A percentile compares a stretch with the other conserved stretches of the same genome.
phyloP scores from a whole-genome alignment of 2,797 vertebrate species.

The Prunella strophiata region DNA sequence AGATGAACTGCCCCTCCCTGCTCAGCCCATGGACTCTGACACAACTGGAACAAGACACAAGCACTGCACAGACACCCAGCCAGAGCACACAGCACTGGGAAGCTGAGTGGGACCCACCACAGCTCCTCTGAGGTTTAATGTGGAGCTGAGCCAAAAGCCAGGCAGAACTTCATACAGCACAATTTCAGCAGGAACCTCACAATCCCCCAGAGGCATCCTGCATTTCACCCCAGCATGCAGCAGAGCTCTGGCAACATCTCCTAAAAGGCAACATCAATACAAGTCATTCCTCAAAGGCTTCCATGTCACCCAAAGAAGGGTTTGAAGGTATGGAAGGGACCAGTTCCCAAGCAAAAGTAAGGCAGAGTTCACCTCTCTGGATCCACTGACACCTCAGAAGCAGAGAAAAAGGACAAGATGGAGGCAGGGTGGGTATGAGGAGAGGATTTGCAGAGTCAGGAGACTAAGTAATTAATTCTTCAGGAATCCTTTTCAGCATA shows the following conservation, averaged over 20 bases:
- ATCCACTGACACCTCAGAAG: background rate
- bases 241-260: background rate
- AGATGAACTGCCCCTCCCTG: background rate
- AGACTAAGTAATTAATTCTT: background rate
- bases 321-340: background rate
- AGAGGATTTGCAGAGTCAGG: background rate
- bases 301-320: background rate
- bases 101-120: background rate
- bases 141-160: background rate
- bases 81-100: background rate
- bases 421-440: background rate
- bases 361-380: background rate
- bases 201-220: background rate
- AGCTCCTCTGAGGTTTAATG: background rate
- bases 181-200: background rate
- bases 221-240: background rate
- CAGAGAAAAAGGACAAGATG: background rate
- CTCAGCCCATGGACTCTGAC: background rate
- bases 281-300: background rate
- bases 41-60: background rate
- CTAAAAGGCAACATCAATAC: rapidly evolving
- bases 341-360: background rate
- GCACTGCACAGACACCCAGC: background rate
- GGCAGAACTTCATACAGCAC: background rate
- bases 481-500: background rate